phyloP scores from a whole-genome alignment of 2,888 invertebrate genomes.

The Ectemnius lituratus region DNA sequence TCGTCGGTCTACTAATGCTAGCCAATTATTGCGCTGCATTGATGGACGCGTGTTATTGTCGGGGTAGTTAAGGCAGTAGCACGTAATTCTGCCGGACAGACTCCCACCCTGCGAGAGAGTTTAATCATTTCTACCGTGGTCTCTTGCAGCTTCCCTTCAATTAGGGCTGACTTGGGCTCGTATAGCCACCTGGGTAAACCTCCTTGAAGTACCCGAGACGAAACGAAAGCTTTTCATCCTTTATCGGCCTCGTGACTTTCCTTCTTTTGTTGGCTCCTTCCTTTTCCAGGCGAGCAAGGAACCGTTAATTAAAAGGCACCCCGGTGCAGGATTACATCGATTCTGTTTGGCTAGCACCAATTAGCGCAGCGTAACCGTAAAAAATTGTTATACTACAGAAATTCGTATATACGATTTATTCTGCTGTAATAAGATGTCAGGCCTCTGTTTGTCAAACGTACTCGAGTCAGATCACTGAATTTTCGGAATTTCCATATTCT shows the following conservation, averaged over 20 bases:
- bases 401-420: too few relatives aligned
- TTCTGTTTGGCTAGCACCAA: background rate
- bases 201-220: constrained; percentile 34
- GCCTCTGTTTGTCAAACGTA: too few relatives aligned
- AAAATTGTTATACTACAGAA: background rate
- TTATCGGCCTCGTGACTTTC: constrained; percentile 32
- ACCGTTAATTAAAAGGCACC: constrained; percentile 47
- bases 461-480: too few relatives aligned
- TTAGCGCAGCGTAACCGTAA: background rate
- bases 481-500: background rate
- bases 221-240: constrained; percentile 32
- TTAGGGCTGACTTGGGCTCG: constrained; percentile 60
- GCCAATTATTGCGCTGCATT: constrained; percentile 66
- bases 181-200: constrained; percentile 71
- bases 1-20: constrained; percentile 59
- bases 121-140: constrained; percentile 57
- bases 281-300: constrained; percentile 30
- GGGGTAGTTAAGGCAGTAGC: constrained; percentile 57
- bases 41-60: constrained; percentile 63
- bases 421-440: too few relatives aligned
- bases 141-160: constrained; percentile 64
- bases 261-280: constrained; percentile 18
- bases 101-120: constrained; percentile 46
- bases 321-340: constrained; percentile 29
- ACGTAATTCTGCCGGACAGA: constrained; percentile 56